Conservation (phyloP, 64 coral and sea anemone genomes). For the Anthopleura sola region DNA sequence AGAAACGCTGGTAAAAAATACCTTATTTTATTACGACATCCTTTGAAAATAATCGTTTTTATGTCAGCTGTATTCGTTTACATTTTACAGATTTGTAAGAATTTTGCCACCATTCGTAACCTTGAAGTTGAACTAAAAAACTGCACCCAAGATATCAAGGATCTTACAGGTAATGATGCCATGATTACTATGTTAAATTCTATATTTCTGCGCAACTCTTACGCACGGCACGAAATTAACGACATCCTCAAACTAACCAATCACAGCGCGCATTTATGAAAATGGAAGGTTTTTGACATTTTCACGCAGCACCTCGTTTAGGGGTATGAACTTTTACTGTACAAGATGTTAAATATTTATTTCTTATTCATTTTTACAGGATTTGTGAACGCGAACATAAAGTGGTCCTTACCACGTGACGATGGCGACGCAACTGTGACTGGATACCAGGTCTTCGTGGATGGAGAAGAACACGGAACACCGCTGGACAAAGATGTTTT, state of each 20-base stretch:
- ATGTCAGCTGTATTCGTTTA: neutral
- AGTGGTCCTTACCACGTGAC: slow-evolving; percentile 59
- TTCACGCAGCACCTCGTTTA: neutral
- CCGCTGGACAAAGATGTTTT: slow-evolving; percentile 29
- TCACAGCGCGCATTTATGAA: too few relatives aligned
- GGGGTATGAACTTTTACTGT: neutral
- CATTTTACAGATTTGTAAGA: slow-evolving; percentile 28
- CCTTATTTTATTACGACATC: too few relatives aligned
- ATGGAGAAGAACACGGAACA: slow-evolving; percentile 29
- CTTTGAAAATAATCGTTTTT: too few relatives aligned
- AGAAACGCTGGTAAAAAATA: slow-evolving; percentile 62
- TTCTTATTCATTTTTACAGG: neutral
- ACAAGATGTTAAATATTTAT: neutral
- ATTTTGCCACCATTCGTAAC: slow-evolving; percentile 6
- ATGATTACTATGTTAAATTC: neutral
- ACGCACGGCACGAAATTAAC: neutral
- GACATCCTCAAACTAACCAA: neutral
- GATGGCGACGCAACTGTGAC: slow-evolving; percentile 75
- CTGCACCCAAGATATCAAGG: slow-evolving; percentile 27
- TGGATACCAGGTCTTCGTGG: slow-evolving; percentile 69
- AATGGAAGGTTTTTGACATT: too few relatives aligned
- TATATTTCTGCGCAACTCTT: neutral
- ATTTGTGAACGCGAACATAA: neutral
- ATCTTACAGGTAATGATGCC: slow-evolving; percentile 28
- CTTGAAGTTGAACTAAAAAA: slow-evolving; percentile 26